Conservation (phyloP, 2,797 vertebrate genomes). For the Gallinago stenura region DNA sequence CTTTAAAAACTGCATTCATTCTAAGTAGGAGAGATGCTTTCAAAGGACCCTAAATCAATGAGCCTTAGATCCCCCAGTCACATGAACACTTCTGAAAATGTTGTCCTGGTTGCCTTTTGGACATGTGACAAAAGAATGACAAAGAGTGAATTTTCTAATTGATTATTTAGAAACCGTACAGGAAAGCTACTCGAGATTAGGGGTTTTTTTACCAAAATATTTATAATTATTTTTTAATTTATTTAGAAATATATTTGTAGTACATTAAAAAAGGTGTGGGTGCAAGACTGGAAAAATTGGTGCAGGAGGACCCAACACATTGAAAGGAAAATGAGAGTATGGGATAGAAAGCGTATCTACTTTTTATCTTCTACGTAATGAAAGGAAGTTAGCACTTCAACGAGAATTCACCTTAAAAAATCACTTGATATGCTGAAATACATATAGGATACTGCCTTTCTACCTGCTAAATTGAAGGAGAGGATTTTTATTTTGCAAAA, state of each 20-base stretch:
- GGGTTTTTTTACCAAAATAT: fast-evolving
- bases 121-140: background rate
- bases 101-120: background rate
- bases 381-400: background rate
- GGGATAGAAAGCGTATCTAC: background rate
- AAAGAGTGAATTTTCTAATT: background rate
- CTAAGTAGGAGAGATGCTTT: background rate
- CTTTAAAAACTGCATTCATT: background rate
- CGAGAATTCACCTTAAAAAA: background rate
- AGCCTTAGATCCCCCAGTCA: background rate
- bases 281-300: background rate
- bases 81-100: background rate
- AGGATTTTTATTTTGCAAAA: background rate
- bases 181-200: background rate
- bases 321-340: background rate
- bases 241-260: background rate
- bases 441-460: background rate
- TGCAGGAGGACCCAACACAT: background rate
- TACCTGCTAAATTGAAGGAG: background rate
- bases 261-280: background rate
- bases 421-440: background rate
- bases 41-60: conserved; percentile 1
- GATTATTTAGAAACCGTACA: background rate
- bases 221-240: background rate
- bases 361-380: background rate